A percentile compares a stretch with the other conserved stretches of the same genome.
Conservation (phyloP, 2,797 vertebrate genomes). For the Myripristis jacobus region DNA sequence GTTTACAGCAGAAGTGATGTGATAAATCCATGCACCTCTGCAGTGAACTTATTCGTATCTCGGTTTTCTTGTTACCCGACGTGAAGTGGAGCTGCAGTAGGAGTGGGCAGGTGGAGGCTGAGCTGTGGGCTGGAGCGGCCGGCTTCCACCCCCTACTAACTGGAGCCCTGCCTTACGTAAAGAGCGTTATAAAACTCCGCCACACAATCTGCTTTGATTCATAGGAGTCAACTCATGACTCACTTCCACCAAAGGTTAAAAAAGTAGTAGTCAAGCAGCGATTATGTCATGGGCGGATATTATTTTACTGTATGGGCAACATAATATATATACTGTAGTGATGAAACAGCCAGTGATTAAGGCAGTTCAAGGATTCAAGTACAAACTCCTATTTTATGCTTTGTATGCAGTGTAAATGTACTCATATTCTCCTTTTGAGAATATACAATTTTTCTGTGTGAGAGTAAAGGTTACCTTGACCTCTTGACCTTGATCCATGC, state of each 20-base stretch:
- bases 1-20: too few species aligned
- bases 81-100: conserved; percentile 42
- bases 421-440: too few species aligned
- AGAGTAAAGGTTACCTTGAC: too few species aligned
- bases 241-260: conserved; percentile 54
- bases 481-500: too few species aligned
- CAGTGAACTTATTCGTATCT: conserved; percentile 1
- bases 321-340: too few species aligned
- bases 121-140: not conserved
- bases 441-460: too few species aligned
- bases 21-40: too few species aligned
- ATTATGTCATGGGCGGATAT: conserved; percentile 56
- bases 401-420: too few species aligned
- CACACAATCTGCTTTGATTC: conserved; percentile 40
- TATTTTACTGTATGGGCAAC: too few species aligned
- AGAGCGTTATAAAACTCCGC: conserved; percentile 60
- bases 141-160: conserved; percentile 11
- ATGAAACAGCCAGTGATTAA: too few species aligned
- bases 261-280: conserved; percentile 38
- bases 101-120: conserved; percentile 34
- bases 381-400: too few species aligned
- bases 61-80: not conserved
- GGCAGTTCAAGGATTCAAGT: too few species aligned
- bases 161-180: conserved; percentile 49
- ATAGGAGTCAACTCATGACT: conserved; percentile 50